These are phyloP conservation scores for Apamea crenata DNA, from an alignment of 2,888 invertebrate species.

Conservation along the genomic window DNA sequence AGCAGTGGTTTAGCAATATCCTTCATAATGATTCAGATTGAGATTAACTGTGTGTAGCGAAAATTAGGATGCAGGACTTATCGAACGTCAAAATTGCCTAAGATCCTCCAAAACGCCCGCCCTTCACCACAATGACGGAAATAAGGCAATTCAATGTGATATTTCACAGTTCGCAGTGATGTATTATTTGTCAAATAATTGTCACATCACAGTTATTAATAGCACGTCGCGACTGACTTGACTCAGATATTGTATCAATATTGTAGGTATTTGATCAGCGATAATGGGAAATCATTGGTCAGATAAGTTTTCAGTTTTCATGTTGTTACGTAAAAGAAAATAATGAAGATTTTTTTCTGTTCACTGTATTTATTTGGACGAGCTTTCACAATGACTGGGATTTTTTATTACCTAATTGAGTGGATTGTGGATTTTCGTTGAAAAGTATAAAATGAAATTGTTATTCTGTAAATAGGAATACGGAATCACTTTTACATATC, in stretches of 20 bases:
- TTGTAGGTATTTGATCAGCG: slow-evolving; percentile 11
- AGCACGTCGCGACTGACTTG: slow-evolving; percentile 54
- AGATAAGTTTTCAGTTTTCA: slow-evolving; percentile 36
- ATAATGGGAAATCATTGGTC: slow-evolving; percentile 31
- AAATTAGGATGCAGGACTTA: too few relatives aligned
- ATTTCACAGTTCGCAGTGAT: slow-evolving; percentile 15
- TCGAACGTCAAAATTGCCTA: not conserved
- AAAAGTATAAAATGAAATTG: too few relatives aligned
- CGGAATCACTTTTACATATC: too few relatives aligned
- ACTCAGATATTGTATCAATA: slow-evolving; percentile 46
- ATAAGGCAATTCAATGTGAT: not conserved
- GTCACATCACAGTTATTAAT: slow-evolving; percentile 52
- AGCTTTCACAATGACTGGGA: not conserved
- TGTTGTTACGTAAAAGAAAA: slow-evolving; percentile 3
- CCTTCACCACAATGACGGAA: not conserved
- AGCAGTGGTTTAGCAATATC: too few relatives aligned
- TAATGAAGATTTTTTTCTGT: not conserved
- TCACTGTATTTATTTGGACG: not conserved
- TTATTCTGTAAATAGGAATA: too few relatives aligned
- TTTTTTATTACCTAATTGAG: not conserved
- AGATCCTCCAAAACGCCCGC: not conserved
- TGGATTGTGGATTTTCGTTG: too few relatives aligned
- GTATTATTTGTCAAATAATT: slow-evolving; percentile 24
- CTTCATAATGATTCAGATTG: too few relatives aligned
- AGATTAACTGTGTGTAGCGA: too few relatives aligned